Percentiles rank a stretch among this genome's conserved stretches.
Evolutionary conservation across 2,888 invertebrate genomes (phyloP).

Genomic region (Zygaena filipendulae): DNA sequence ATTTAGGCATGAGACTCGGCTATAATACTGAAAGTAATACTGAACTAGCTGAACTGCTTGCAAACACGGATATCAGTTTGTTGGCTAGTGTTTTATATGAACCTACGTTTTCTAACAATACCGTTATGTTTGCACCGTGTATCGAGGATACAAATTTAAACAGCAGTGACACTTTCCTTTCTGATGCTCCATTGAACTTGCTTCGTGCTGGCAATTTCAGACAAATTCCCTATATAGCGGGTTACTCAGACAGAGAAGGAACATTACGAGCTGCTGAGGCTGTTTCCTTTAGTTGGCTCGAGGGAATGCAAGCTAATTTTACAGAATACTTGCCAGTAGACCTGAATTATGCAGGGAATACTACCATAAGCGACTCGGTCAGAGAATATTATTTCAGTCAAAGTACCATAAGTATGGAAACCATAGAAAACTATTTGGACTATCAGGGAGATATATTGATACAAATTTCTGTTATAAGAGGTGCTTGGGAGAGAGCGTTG

Average conservation of each 20-base stretch:
- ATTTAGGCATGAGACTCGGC: conserved; percentile 30
- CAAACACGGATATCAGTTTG: conserved; percentile 25
- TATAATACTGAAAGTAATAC: conserved; percentile 26
- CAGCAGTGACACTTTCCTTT: conserved; percentile 30
- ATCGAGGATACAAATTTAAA: conserved; percentile 32
- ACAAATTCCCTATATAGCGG: conserved; percentile 42
- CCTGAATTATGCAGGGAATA: conserved; percentile 27
- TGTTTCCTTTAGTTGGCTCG: conserved; percentile 28
- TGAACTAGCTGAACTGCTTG: conserved; percentile 32
- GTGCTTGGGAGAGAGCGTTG: conserved; percentile 33
- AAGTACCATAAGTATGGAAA: conserved; percentile 27
- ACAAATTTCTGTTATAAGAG: conserved; percentile 35
- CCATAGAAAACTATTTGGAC: conserved; percentile 42
- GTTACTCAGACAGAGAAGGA: conserved; percentile 45
- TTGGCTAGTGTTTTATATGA: conserved; percentile 26
- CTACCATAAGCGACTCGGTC: conserved; percentile 24
- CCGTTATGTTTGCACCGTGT: conserved; percentile 50
- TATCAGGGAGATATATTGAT: conserved; percentile 47
- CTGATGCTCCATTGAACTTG: conserved; percentile 37
- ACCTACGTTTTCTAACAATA: conserved; percentile 38
- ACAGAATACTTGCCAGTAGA: conserved; percentile 42
- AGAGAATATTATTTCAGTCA: conserved; percentile 37
- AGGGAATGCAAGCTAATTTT: conserved; percentile 41
- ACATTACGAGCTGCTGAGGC: conserved; percentile 39
- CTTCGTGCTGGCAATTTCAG: conserved; percentile 35